Conservation (phyloP, 1,140 invertebrate species). For the Megalopta genalis region DNA sequence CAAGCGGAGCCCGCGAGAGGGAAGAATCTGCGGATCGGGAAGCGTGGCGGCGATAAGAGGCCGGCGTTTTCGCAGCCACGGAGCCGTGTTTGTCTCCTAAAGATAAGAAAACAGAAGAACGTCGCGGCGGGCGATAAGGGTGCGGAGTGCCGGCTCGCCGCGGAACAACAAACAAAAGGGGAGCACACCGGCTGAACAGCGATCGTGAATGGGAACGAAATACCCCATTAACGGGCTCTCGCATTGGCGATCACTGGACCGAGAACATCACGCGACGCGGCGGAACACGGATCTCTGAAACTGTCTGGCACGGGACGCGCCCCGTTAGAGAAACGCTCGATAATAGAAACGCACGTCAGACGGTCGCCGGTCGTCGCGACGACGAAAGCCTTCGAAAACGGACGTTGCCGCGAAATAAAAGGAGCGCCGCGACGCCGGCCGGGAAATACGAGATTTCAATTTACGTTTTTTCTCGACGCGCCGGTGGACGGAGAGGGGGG, state of each 20-base stretch:
- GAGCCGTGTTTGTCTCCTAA: conserved; percentile 17
- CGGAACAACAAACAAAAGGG: conserved; percentile 1
- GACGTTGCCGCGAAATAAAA: no score
- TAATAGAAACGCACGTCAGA: no score
- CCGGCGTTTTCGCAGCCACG: conserved; percentile 22
- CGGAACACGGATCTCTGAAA: no score
- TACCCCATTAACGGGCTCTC: neutral
- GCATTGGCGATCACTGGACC: neutral
- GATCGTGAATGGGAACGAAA: neutral
- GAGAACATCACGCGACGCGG: neutral
- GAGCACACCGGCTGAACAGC: no score
- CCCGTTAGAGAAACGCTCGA: no score
- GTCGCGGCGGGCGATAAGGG: conserved; percentile 6
- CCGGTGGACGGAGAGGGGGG: neutral
- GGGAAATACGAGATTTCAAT: neutral
- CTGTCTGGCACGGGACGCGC: no score
- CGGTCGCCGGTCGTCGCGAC: no score
- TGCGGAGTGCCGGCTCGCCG: neutral
- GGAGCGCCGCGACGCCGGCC: no score
- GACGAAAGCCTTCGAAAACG: no score
- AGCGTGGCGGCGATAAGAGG: neutral
- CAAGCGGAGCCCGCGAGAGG: no score
- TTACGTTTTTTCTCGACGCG: neutral
- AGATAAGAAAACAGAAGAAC: conserved; percentile 23
- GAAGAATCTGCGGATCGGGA: neutral